phyloP scores from a whole-genome alignment of 2,797 vertebrate species.

The Girardinus metallicus region DNA sequence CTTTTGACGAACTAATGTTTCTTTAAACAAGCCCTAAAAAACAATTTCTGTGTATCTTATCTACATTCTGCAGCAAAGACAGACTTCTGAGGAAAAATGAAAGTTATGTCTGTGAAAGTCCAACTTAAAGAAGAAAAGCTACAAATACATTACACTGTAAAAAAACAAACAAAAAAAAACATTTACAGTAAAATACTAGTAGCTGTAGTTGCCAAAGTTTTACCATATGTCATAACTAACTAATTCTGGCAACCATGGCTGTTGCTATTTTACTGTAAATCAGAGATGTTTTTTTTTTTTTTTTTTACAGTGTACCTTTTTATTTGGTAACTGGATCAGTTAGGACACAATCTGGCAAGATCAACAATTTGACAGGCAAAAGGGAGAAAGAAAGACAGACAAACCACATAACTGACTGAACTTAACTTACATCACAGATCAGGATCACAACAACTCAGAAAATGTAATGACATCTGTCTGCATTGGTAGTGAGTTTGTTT shows the following conservation, averaged over 20 bases:
- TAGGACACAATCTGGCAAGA: background rate
- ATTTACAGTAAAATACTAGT: too few species aligned
- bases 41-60: background rate
- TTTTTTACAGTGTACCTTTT: too few species aligned
- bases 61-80: background rate
- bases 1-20: background rate
- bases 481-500: background rate
- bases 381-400: background rate
- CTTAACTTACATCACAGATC: background rate
- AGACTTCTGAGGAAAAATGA: background rate
- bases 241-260: too few species aligned
- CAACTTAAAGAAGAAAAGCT: background rate
- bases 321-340: background rate
- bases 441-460: background rate
- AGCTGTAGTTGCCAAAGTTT: too few species aligned
- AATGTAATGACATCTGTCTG: background rate
- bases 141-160: background rate
- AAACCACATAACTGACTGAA: background rate
- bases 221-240: too few species aligned
- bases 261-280: too few species aligned
- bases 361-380: background rate
- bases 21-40: background rate
- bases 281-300: too few species aligned
- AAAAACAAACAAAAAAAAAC: too few species aligned
- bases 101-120: background rate